These are phyloP conservation scores for Teinopalpus imperialis DNA, from an alignment of 2,888 invertebrate species.

Conservation along the genomic window DNA sequence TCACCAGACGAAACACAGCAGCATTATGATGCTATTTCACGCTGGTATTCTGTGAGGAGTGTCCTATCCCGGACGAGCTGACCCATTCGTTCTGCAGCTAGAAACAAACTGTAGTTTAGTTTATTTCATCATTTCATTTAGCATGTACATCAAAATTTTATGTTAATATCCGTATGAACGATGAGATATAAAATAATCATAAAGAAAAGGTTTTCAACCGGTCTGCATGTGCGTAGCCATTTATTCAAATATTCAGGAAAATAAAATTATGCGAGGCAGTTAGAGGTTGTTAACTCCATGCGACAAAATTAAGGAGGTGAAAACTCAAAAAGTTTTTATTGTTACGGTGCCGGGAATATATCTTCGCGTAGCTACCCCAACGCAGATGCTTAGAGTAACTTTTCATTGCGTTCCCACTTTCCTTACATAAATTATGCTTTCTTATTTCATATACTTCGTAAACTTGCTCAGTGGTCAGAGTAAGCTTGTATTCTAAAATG, in stretches of 20 bases:
- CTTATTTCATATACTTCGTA: conserved; percentile 6
- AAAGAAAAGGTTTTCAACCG: neutral
- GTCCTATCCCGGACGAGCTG: no score
- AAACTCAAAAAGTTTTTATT: conserved; percentile 59
- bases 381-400: conserved; percentile 14
- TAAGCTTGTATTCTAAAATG: no score
- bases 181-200: neutral
- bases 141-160: no score
- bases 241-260: conserved; percentile 9
- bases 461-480: no score
- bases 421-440: conserved; percentile 10
- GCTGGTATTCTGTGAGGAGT: no score
- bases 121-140: no score
- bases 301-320: conserved; percentile 54
- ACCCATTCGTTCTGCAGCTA: no score
- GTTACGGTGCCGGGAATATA: conserved; percentile 47
- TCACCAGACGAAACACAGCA: no score
- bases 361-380: conserved; percentile 35
- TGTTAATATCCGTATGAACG: no score
- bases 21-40: no score
- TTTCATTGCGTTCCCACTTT: conserved; percentile 16
- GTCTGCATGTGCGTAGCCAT: neutral
- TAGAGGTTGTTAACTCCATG: conserved; percentile 34
- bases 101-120: no score
- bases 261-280: conserved; percentile 22